Base-by-base conservation (phyloP, 2,888 invertebrate species). In the Fragum fragum region DNA sequence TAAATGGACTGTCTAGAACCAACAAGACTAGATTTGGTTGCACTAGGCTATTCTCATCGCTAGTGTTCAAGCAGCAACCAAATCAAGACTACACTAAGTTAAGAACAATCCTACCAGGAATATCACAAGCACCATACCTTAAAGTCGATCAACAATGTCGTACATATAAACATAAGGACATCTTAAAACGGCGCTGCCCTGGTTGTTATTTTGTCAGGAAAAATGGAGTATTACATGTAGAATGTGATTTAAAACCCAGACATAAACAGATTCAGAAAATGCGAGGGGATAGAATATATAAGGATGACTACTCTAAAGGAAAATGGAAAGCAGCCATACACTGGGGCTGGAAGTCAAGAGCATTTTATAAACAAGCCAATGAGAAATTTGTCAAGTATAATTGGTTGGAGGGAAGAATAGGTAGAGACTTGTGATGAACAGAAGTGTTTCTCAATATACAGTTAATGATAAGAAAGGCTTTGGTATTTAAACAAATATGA, bases 181-280 rank as follows among this genome's bases (percentile, higher is more conserved):
- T 86, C 2, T 73, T 93, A 55, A 89, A 88, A 72, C 86, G 82
- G 47, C 79, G 93, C 23, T 94, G 94, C 82, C 76, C 86, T 36
- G 88, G 89, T 9, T 94, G 94, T 81, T 94, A 91, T 74, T 93
- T 92, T 87, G 92, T 91, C 32, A 87, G 84, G 74, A 84, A 92
- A n/a, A 82, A 92, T 66, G 92, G 91, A 14, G 72, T 93, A 26
- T 74, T 91, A 70, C 93, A 88, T 87, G 92, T 94, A 14, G 94
- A 94, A 74, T 94, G 94, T 83, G 90, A 87, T 55, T 78, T 87
- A 1, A 91, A 93, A 79, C 92, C 92, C 16, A 80, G 93, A 42
- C 94, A 94, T 82, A 94, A 93, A 81, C 93, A 93, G 76, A 93
- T 93, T 90, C 89, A 91, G 80, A 84, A 83, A 73, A 78, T 92